Evolutionary conservation across 2,888 invertebrate species (phyloP).

Genomic region (Alloscopus bannaensis): DNA sequence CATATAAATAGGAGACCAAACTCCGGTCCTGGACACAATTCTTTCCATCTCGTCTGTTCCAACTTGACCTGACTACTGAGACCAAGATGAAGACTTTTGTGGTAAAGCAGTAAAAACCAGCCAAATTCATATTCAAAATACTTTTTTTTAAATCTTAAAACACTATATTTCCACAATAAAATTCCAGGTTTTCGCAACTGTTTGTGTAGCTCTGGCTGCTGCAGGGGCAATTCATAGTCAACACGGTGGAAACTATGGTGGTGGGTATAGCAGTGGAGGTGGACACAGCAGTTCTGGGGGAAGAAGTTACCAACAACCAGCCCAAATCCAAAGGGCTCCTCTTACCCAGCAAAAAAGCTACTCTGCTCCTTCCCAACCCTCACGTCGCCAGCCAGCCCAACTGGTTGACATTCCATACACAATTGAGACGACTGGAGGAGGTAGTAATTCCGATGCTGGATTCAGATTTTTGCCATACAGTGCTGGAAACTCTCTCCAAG

Average conservation of each 20-base stretch:
- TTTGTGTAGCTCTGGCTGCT: slow-evolving; percentile 29
- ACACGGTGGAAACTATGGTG: not conserved
- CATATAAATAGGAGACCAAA: slow-evolving; percentile 2
- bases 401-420: slow-evolving; percentile 16
- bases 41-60: not conserved
- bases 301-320: slow-evolving; percentile 18
- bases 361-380: slow-evolving; percentile 20
- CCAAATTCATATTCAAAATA: not conserved
- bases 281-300: not conserved
- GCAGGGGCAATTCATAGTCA: slow-evolving; percentile 26
- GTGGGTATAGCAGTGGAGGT: not conserved
- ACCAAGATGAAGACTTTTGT: slow-evolving; percentile 22
- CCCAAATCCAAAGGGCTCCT: slow-evolving; percentile 23
- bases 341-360: slow-evolving; percentile 11
- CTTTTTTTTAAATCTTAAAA: not conserved
- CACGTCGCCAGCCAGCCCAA: not conserved
- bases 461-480: slow-evolving; percentile 20
- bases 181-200: slow-evolving; percentile 26
- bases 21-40: not conserved
- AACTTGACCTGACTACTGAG: not conserved
- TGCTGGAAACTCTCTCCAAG: slow-evolving; percentile 31
- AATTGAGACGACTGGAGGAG: not conserved
- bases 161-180: not conserved
- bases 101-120: slow-evolving; percentile 4
- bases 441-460: not conserved